Conservation (phyloP, 2,888 invertebrate species). For the Dimorphilus gyrociliatus region DNA sequence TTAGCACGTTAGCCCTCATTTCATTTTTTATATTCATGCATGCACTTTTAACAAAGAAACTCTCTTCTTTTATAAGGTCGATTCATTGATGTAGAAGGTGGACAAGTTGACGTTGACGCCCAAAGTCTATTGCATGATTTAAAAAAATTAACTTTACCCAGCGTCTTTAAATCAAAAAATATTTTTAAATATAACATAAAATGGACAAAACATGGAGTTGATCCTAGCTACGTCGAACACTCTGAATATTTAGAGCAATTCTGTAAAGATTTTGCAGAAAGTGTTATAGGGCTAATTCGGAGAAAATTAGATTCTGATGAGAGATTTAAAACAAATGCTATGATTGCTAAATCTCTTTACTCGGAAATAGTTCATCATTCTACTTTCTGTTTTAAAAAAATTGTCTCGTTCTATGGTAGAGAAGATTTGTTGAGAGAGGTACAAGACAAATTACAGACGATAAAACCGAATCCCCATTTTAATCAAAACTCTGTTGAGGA, state of each 20-base stretch:
- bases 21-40: no score
- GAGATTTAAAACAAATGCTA: background rate
- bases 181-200: constrained; percentile 12
- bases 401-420: constrained; percentile 4
- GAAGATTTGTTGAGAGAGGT: constrained; percentile 3
- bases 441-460: constrained; percentile 3
- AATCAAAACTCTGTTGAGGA: background rate
- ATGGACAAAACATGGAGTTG: constrained; percentile 14
- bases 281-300: constrained; percentile 1
- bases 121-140: constrained; percentile 14
- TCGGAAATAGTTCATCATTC: constrained; percentile 6
- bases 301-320: background rate
- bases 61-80: background rate
- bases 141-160: constrained; percentile 11
- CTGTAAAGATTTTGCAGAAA: background rate
- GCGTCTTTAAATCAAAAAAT: constrained; percentile 8
- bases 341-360: constrained; percentile 1
- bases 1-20: no score
- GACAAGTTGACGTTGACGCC: constrained; percentile 13
- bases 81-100: constrained; percentile 3
- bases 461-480: constrained; percentile 2
- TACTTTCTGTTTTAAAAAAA: constrained; percentile 2
- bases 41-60: no score
- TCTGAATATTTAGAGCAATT: constrained; percentile 3
- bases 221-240: constrained; percentile 4